phyloP scores from a whole-genome alignment of 2,888 invertebrate species.

The Zaprionus obscuricornis region DNA sequence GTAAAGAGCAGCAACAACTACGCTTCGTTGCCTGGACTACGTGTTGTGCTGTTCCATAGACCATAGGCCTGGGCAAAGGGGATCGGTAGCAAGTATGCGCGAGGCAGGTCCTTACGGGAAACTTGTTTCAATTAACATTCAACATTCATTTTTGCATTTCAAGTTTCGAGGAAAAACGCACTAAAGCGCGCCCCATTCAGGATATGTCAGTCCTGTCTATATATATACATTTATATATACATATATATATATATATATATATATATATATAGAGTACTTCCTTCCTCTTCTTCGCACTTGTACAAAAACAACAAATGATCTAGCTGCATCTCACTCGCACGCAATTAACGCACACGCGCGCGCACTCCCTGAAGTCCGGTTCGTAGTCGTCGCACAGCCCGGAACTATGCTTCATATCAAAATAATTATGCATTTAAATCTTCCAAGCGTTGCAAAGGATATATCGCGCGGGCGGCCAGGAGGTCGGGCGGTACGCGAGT shows the following conservation, averaged over 20 bases:
- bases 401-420: constrained; percentile 79
- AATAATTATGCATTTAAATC: constrained; percentile 78
- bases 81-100: constrained; percentile 1
- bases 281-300: not conserved
- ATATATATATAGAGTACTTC: constrained; percentile 1
- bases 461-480: constrained; percentile 4
- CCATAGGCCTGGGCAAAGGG: constrained; percentile 3
- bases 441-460: constrained; percentile 71
- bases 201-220: constrained; percentile 48
- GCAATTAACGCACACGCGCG: constrained; percentile 71
- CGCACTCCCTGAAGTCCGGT: constrained; percentile 50
- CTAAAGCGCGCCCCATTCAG: constrained; percentile 34
- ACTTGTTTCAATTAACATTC: constrained; percentile 75
- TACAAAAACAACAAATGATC: no score
- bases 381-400: constrained; percentile 33
- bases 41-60: no score
- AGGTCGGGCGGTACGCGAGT: constrained; percentile 1
- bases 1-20: constrained; percentile 7
- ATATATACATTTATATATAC: no score
- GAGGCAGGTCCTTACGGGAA: constrained; percentile 55
- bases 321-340: constrained; percentile 42
- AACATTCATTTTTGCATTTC: constrained; percentile 66
- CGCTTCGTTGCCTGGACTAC: constrained; percentile 40
- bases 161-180: constrained; percentile 66
- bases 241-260: not conserved